Base-by-base conservation (phyloP, 2,113 vertebrate species). In the Megaptera novaeangliae region DNA sequence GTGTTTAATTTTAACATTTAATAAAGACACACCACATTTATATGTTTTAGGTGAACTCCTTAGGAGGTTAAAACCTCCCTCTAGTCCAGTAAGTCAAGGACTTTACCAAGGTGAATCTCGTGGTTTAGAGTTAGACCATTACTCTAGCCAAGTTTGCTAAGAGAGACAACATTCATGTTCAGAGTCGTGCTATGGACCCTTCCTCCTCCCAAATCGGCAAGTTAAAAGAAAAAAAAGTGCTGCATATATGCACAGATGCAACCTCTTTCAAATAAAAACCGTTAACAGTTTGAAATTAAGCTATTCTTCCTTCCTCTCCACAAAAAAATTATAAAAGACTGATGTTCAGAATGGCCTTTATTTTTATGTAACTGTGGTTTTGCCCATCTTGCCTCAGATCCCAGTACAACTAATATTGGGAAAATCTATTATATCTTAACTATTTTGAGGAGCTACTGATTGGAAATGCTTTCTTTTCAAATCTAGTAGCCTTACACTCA, bases 11-110 rank as follows among this genome's bases (percentile, higher is more conserved):
- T 93, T 91, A 93, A 78, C 91, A 96, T 3, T 61, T 72, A 97
- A 90, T 84, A 72, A 96, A 87, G 63, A 96, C 21, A 89, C 41
- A 94, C 97, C 88, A 93, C 87, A 94, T 97, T 96, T 84, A 87
- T 59, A 93, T 36, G 55, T 94, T 96, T 96, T 93, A 88, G 91
- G 68, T 57, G 61, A 89, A 94, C n/a, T 83, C 31, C 46, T 78
- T 66, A 95, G 71, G 46, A 93, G 63, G 77, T 23, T 41, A 89
- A 82, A 85, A 68, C 25, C 55, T 95, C 90, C 63, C 95, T 63
- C 39, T 82, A 34, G n/a, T 57, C 17, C n/a, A 90, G 69, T 31
- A 92, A 74, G 49, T 85, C 44, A 15, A 91, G 49, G 66, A 75
- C 68, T 88, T 94, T 21, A 92, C 41, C 44, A 88, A 97, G 49